Evolutionary conservation across 2,797 vertebrate genomes (phyloP).

Genomic region (Sternotherus odoratus): DNA sequence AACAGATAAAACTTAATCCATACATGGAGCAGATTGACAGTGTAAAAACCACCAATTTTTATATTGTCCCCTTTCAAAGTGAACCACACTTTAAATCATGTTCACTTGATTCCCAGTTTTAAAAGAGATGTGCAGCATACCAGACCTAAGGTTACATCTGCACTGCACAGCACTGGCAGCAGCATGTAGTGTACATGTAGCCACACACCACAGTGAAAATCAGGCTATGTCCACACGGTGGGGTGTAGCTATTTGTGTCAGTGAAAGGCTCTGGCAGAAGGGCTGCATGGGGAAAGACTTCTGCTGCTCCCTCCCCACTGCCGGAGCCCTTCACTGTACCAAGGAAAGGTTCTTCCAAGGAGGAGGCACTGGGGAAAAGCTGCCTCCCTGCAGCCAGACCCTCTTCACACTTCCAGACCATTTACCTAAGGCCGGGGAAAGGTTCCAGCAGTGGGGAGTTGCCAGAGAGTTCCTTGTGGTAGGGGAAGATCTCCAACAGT

Average conservation of each 20-base stretch:
- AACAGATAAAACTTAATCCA: not conserved
- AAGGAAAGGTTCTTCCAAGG: not conserved
- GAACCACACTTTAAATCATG: not conserved
- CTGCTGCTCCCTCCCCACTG: not conserved
- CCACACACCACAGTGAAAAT: not conserved
- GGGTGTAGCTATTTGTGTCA: not conserved
- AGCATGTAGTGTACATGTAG: not conserved
- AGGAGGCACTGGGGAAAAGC: not conserved
- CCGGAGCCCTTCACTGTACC: not conserved
- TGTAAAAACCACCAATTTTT: not conserved
- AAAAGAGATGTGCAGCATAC: not conserved
- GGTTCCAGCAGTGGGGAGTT: not conserved
- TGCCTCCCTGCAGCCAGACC: not conserved
- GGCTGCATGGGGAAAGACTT: no score
- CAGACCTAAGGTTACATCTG: not conserved
- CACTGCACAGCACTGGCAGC: not conserved
- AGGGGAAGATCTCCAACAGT: not conserved
- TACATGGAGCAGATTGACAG: not conserved
- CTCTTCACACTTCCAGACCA: not conserved
- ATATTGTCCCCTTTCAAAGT: not conserved
- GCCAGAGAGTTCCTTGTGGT: not conserved
- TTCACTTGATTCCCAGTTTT: not conserved
- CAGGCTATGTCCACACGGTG: not conserved
- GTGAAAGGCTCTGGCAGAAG: not conserved
- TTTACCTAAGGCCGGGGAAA: not conserved